Conservation (phyloP, 2,888 invertebrate genomes). For the Bibio marci region DNA sequence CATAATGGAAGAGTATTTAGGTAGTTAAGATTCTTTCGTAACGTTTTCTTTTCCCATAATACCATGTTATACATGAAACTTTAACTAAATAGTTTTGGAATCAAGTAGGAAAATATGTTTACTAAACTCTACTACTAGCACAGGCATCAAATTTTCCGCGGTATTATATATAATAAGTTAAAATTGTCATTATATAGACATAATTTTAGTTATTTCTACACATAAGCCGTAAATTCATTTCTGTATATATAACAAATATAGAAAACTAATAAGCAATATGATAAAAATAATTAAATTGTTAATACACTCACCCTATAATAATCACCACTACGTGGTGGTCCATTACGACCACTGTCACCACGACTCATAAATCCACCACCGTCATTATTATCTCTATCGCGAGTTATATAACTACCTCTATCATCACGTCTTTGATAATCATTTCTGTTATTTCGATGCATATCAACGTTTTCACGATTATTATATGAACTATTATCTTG, state of each 20-base stretch:
- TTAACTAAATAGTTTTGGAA: not conserved
- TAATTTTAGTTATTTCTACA: too few species aligned
- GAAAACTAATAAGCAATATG: too few species aligned
- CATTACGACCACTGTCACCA: constrained; percentile 6
- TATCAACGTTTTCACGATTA: constrained; percentile 8
- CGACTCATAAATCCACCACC: constrained; percentile 7
- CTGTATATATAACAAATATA: too few species aligned
- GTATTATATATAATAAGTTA: too few species aligned
- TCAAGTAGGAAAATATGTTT: not conserved
- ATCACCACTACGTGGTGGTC: constrained; percentile 9
- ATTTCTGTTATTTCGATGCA: constrained; percentile 6
- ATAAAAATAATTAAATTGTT: too few species aligned
- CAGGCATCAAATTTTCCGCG: not conserved
- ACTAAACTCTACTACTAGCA: too few species aligned
- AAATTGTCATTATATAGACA: too few species aligned
- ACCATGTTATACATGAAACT: too few species aligned
- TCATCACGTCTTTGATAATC: constrained; percentile 10
- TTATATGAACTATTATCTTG: constrained; percentile 2
- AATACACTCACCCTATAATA: constrained; percentile 10
- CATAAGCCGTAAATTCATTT: too few species aligned
- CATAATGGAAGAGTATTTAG: too few species aligned
- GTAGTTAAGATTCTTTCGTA: too few species aligned
- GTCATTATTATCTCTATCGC: constrained; percentile 8
- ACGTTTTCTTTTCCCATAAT: too few species aligned
- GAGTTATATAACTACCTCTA: constrained; percentile 7